Evolutionary conservation across 1,140 invertebrate species (phyloP), one percentile per base, ranked within the genome.

Genomic region (Teleopsis dalmanni): DNA sequence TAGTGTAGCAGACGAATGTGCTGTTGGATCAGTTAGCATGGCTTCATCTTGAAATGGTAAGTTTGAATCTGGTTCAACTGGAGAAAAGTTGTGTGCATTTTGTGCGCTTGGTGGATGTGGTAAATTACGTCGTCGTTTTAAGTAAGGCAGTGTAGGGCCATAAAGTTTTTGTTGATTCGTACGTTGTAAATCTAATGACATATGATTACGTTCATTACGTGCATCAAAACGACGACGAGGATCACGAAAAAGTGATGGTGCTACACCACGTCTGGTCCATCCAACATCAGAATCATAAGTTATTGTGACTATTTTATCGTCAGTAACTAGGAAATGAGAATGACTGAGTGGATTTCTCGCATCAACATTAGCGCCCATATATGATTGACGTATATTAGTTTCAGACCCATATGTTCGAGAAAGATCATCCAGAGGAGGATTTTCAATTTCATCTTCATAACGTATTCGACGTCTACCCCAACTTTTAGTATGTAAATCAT

Each of bases 231-330:
- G 60, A 0, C 60, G 60, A 18, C 60, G 60, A 0, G 62, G 43
- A 11, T 56, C 59, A 0, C 62, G 55, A 31, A 68, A 68, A 1
- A 60, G 57, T 0, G 62, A 64, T 0, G 64, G 62, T 1, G 59
- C 59, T 5, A 70, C 64, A 4, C 63, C 63, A 22, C 66, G 61
- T 7, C 67, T 54, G 2, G 69, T 65, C 71, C 71, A 73, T 31
- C 71, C 71, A 33, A 68, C 65, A 47, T 73, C 71, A n/a, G 71
- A 72, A 52, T 73, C 71, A 36, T 73, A 73, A 45, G 62, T 71
- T 16, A 73, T 71, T 50, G 70, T 71, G 16, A 70, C 67, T 11
- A 73, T 70, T 47, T 69, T 64, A 51, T 70, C 65, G 31, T 73
- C 71, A 14, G 71, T 71, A 14, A 73, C 67, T 27, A 73, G 63